These are phyloP conservation scores for Eulithis prunata DNA, from an alignment of 2,888 invertebrate genomes.

Conservation along the genomic window DNA sequence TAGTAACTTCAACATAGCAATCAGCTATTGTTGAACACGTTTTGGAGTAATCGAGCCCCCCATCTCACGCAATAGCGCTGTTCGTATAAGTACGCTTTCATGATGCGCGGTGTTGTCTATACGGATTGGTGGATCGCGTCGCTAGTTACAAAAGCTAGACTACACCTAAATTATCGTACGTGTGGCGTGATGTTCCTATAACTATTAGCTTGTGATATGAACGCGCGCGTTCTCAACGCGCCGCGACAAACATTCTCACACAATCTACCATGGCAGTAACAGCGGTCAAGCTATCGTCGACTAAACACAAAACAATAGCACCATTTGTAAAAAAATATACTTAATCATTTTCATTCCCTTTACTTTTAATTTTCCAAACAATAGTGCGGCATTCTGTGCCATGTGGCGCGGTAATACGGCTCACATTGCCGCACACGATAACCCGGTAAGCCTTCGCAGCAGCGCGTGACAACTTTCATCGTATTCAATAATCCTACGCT, in stretches of 20 bases:
- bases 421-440: constrained; percentile 26
- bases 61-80: neutral
- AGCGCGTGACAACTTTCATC: constrained; percentile 51
- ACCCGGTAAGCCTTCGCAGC: constrained; percentile 51
- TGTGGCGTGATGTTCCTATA: constrained; percentile 47
- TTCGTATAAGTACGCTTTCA: neutral
- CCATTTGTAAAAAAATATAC: constrained; percentile 82
- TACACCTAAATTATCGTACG: constrained; percentile 60
- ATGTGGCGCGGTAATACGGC: constrained; percentile 11
- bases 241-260: constrained; percentile 45
- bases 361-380: constrained; percentile 54
- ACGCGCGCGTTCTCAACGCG: constrained; percentile 55
- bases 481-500: constrained; percentile 46
- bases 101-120: neutral
- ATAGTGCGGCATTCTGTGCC: constrained; percentile 35
- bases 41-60: neutral
- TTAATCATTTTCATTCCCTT: constrained; percentile 52
- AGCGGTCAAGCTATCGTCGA: constrained; percentile 74
- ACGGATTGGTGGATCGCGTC: constrained; percentile 37
- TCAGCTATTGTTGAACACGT: no score
- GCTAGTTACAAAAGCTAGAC: constrained; percentile 76
- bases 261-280: constrained; percentile 68
- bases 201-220: constrained; percentile 59
- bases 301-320: constrained; percentile 82
- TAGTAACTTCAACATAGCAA: no score